These are phyloP conservation scores for Smutsia gigantea DNA, from an alignment of 2,797 vertebrate species.

Conservation along the genomic window DNA sequence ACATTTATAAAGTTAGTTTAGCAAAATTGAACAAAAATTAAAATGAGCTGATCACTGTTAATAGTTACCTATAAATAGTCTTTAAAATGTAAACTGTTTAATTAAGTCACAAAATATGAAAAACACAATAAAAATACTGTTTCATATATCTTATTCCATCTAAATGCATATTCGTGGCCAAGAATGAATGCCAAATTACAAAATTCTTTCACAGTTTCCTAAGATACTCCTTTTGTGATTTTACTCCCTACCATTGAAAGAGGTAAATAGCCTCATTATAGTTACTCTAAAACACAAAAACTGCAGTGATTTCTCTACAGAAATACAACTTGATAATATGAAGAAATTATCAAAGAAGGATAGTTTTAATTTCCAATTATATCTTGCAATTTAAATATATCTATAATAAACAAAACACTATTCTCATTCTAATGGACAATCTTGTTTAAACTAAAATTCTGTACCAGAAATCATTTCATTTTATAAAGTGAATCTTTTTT, in stretches of 20 bases:
- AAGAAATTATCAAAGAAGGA: neutral
- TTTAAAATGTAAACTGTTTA: neutral
- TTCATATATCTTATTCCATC: neutral
- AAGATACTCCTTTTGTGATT: neutral
- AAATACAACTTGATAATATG: neutral
- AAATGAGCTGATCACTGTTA: neutral
- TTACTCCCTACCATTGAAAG: neutral
- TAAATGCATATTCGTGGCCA: neutral
- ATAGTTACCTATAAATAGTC: neutral
- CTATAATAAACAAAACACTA: conserved; percentile 28
- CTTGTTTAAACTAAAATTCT: conserved; percentile 32
- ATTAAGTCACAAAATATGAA: neutral
- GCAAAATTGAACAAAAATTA: neutral
- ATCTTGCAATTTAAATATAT: neutral
- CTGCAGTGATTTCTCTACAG: neutral
- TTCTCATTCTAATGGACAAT: neutral
- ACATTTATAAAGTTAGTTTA: neutral
- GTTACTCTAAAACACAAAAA: neutral
- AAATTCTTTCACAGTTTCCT: neutral
- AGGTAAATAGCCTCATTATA: neutral
- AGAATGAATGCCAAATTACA: neutral
- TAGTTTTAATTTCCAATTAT: neutral
- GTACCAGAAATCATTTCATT: neutral
- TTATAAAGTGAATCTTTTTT: conserved; percentile 45
- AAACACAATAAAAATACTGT: neutral